These are phyloP conservation scores for Parnassius smintheus DNA, from an alignment of 2,888 invertebrate genomes.

Conservation along the genomic window DNA sequence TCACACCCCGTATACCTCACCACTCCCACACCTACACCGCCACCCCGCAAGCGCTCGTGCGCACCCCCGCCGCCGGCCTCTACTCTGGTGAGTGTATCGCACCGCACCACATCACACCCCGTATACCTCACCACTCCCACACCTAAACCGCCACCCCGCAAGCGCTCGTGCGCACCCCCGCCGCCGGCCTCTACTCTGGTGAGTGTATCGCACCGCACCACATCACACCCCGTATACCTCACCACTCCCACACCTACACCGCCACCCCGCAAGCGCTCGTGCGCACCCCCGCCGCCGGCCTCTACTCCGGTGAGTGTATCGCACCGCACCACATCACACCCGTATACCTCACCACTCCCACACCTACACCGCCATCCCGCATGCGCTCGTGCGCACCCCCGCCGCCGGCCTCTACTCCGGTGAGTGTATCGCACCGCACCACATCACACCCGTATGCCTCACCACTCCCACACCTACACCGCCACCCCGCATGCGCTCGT, in stretches of 20 bases:
- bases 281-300: conserved; percentile 58
- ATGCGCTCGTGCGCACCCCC: conserved; percentile 85
- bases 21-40: too few species aligned
- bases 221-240: neutral
- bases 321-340: neutral
- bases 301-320: neutral
- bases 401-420: conserved; percentile 90
- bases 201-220: too few species aligned
- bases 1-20: neutral
- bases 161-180: conserved; percentile 78
- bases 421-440: conserved; percentile 36
- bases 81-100: neutral
- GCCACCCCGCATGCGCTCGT: neutral
- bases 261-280: conserved; percentile 58
- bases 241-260: too few species aligned
- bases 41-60: conserved; percentile 64
- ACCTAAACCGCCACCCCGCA: too few species aligned
- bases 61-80: conserved; percentile 52
- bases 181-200: neutral
- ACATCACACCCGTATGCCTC: too few species aligned
- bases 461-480: too few species aligned
- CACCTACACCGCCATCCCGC: too few species aligned
- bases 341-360: too few species aligned
- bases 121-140: too few species aligned
- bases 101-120: neutral